Evolutionary conservation across 2,797 vertebrate species (phyloP), one percentile per base, ranked within the genome.

Genomic region (Ibycter americanus): DNA sequence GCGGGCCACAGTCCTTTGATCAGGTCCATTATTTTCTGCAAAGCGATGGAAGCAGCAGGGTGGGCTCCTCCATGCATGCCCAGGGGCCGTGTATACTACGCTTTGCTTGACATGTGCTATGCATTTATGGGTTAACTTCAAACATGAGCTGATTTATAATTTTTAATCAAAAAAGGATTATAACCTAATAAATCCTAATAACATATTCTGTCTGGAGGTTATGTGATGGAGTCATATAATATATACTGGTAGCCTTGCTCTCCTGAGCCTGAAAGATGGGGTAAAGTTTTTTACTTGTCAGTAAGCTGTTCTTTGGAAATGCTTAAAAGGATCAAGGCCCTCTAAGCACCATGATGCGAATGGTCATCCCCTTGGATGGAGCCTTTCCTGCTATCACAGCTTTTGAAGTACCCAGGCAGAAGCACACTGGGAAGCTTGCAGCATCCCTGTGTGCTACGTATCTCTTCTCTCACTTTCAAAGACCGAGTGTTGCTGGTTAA

Each of bases 151-250:
- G 96, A 96, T 96, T 96, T 97, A 96, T 94, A 78, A 95, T 94
- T 96, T 97, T 97, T 97, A 96, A 97, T 97, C 93, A 97, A 97
- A 97, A 96, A 93, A 76, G 95, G 96, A 97, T 97, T 97, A 97
- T 93, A 94, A 93, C 76, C 87, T 92, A 96, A 97, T 97, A 96
- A 95, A 94, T 95, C 76, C 79, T 92, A 95, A 96, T 94, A 95
- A 86, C 68, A 11, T 83, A 49, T 89, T 93, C 92, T 96, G 67
- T 96, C 94, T 87, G 78, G 90, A 87, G 90, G 92, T 92, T 93
- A 52, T 89, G 83, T 81, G 87, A 54, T 86, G 79, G 51, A 92
- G 63, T 56, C 31, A 4, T 52, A 26, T 62, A 80, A 89, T 47
- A 58, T 47, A 58, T 8, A 54, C 71, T 65, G 78, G 86, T 87